These are phyloP conservation scores for Nemotelus nigrinus DNA, from an alignment of 2,888 invertebrate species.

Conservation along the genomic window DNA sequence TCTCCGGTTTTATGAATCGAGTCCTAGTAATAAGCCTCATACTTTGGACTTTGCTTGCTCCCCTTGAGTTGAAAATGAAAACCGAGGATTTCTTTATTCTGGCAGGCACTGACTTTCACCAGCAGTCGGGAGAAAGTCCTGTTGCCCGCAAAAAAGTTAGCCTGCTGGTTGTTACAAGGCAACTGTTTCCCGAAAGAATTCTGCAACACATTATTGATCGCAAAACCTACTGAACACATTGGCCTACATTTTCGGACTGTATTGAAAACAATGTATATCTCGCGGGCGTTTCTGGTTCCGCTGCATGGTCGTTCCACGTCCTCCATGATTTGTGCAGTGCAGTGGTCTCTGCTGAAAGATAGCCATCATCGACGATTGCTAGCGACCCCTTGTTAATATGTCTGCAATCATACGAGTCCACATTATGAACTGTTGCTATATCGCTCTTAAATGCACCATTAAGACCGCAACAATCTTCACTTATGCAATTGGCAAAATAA, in stretches of 20 bases:
- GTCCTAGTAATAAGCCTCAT: slow-evolving; percentile 3
- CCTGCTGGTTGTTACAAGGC: background rate
- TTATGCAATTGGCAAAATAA: slow-evolving; percentile 36
- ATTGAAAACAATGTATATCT: slow-evolving; percentile 26
- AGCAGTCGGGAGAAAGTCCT: background rate
- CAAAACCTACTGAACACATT: slow-evolving; percentile 48
- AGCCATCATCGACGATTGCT: slow-evolving; percentile 36
- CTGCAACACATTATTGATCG: slow-evolving; percentile 45
- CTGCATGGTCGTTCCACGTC: background rate
- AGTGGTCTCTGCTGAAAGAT: slow-evolving; percentile 35
- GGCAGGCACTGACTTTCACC: background rate
- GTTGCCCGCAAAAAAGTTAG: background rate
- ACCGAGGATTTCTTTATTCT: background rate
- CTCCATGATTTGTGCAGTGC: slow-evolving; percentile 7
- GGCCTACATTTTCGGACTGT: slow-evolving; percentile 32
- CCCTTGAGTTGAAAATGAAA: slow-evolving; percentile 26
- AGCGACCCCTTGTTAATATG: slow-evolving; percentile 38
- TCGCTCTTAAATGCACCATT: slow-evolving; percentile 41
- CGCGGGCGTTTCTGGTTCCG: slow-evolving; percentile 8
- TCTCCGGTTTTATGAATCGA: slow-evolving; percentile 4
- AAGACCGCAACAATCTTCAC: slow-evolving; percentile 38
- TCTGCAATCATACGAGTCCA: slow-evolving; percentile 7
- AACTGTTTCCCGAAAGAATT: slow-evolving; percentile 16
- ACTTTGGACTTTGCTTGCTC: background rate
- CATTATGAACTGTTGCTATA: slow-evolving; percentile 13